These are phyloP conservation scores for Pristionchus maxplancki DNA, from an alignment of 2,888 invertebrate genomes.

Conservation along the genomic window DNA sequence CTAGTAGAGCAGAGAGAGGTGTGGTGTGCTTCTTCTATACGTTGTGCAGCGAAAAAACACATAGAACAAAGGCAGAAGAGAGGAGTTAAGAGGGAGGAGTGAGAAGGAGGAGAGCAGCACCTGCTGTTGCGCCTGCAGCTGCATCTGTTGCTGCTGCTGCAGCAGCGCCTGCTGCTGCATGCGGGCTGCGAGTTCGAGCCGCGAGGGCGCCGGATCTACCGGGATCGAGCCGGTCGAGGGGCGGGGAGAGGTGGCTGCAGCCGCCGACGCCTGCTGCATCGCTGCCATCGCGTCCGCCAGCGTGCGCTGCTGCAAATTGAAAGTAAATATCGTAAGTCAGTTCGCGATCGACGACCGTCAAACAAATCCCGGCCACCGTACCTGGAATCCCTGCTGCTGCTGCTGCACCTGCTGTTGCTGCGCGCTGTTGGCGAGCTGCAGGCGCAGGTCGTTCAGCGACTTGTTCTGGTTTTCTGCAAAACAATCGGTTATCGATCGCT, in stretches of 20 bases:
- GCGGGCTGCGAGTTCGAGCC: constrained; percentile 52
- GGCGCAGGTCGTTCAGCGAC: constrained; percentile 45
- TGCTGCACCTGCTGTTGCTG: constrained; percentile 9
- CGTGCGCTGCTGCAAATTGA: constrained; percentile 27
- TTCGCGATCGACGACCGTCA: neutral
- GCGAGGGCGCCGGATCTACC: constrained; percentile 71
- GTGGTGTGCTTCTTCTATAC: neutral
- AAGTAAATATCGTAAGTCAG: neutral
- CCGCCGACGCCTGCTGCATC: neutral
- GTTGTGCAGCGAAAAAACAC: neutral
- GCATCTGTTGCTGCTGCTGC: constrained; percentile 22
- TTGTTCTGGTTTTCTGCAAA: neutral
- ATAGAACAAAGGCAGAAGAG: neutral
- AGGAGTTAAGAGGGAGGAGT: neutral
- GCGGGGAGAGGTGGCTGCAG: constrained; percentile 14
- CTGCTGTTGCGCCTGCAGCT: constrained; percentile 26
- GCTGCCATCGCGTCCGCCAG: constrained; percentile 32
- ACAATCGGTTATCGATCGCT: neutral
- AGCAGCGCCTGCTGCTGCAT: constrained; percentile 53
- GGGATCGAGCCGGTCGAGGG: constrained; percentile 64
- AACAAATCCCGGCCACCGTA: neutral
- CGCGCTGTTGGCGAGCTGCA: constrained; percentile 34
- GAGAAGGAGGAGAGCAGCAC: neutral
- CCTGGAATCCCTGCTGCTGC: constrained; percentile 31
- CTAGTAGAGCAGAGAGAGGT: constrained; percentile 35